Conservation (phyloP, 2,888 invertebrate genomes). For the Silvanus unidentatus region DNA sequence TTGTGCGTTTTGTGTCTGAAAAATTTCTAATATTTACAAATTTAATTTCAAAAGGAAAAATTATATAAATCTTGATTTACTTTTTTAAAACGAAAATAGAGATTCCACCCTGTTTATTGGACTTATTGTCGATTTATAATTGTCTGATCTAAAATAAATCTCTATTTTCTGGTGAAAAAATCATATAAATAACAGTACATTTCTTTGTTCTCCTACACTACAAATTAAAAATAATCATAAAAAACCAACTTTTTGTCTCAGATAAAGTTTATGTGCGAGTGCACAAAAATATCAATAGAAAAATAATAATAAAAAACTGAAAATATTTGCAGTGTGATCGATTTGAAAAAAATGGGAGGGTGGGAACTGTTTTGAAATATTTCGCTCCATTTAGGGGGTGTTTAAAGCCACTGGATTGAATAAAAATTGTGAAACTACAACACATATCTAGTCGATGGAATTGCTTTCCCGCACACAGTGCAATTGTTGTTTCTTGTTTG, state of each 20-base stretch:
- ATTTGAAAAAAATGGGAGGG: no score
- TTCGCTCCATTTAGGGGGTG: no score
- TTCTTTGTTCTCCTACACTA: no score
- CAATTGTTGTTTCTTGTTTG: no score
- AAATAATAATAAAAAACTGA: no score
- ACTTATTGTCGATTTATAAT: slow-evolving; percentile 21
- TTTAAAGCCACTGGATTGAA: not conserved
- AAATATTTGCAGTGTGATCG: no score
- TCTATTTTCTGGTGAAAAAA: slow-evolving; percentile 15
- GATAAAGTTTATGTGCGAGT: slow-evolving; percentile 27
- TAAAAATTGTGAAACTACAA: no score
- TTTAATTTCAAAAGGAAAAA: not conserved
- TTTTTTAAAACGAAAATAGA: slow-evolving; percentile 21
- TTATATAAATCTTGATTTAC: not conserved
- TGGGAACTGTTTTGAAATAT: slow-evolving; percentile 34
- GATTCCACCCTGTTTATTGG: slow-evolving; percentile 20
- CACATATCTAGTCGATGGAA: no score
- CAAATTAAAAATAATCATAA: slow-evolving; percentile 12
- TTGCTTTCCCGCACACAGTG: no score
- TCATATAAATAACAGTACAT: slow-evolving; percentile 6
- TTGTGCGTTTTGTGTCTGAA: slow-evolving; percentile 15
- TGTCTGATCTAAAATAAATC: slow-evolving; percentile 12
- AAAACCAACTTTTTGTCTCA: slow-evolving; percentile 21
- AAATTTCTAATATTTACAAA: no score
- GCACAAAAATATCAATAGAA: slow-evolving; percentile 7